Evolutionary conservation across 2,113 vertebrate genomes (phyloP).

Genomic region (Abramis brama): DNA sequence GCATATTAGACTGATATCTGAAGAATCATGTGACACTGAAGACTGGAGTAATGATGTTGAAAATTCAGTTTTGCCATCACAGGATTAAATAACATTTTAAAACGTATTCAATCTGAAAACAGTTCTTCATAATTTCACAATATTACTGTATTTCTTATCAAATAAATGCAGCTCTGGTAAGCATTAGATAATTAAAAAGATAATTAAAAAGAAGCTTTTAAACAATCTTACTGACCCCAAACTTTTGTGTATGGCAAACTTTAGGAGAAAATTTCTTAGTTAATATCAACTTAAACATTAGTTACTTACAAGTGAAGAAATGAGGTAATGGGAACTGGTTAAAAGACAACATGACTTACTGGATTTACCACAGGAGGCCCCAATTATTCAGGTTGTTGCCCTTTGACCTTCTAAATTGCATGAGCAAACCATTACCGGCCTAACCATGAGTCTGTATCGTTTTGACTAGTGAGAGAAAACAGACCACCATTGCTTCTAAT

Average conservation of each 20-base stretch:
- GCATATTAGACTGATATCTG: neutral
- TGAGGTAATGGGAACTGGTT: constrained; percentile 3
- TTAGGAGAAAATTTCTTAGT: neutral
- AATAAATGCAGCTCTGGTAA: neutral
- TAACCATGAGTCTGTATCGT: neutral
- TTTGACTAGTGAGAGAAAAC: constrained; percentile 40
- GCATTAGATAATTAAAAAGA: neutral
- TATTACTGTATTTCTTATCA: neutral
- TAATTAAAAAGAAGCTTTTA: neutral
- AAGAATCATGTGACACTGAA: neutral
- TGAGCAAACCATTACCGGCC: constrained; percentile 31
- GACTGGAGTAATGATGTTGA: neutral
- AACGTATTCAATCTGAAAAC: too few relatives aligned
- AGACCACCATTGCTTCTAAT: constrained; percentile 43
- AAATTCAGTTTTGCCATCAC: neutral
- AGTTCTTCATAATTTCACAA: neutral
- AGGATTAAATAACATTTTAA: neutral
- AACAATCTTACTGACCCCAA: neutral
- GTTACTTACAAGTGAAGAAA: neutral
- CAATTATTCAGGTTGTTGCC: constrained; percentile 34
- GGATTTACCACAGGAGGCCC: constrained; percentile 32
- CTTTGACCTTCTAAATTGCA: constrained; percentile 36
- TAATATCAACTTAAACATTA: neutral
- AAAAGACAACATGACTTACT: constrained; percentile 28
- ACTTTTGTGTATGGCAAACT: neutral